Base-by-base conservation (phyloP, 1,140 invertebrate genomes). In the Rhynchophorus ferrugineus region DNA sequence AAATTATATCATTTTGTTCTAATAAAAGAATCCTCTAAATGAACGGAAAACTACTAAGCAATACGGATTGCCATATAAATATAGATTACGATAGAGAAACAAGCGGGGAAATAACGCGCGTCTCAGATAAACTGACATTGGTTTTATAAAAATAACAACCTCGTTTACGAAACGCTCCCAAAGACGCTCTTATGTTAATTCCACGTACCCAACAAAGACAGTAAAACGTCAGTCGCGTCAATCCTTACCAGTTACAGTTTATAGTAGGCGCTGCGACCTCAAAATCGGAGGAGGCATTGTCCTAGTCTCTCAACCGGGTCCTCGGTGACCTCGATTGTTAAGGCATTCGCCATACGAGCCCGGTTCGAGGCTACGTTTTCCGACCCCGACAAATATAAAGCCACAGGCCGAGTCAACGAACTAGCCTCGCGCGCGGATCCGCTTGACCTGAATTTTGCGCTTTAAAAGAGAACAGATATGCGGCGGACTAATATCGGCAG, bases 221-320 rank as follows among this genome's bases (percentile, higher is more conserved):
- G 18, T 11, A 18, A n/a, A 8, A 17, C 14, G 20, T 20, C 20
- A n/a, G 11, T 24, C 13, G 16, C 11, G 17, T 41, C 38, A 18
- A n/a, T 41, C 20, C 38, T 41, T 18, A 18, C 46, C 21, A 33
- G 53, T 48, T 49, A 49, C 46, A 44, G 35, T 44, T 48, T 38
- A 38, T 36, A 55, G 41, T 44, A 48, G 44, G 51, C 39, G 49
- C 13, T n/a, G 45, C 58, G 66, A 65, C 66, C 66, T 68, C 66
- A 68, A 66, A 68, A 68, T 49, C 49, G 51, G 19, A 57, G 48
- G 38, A 64, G 65, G 59, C 66, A 67, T 63, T 62, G 62, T 49
- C 61, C 65, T 64, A 59, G 46, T 53, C 64, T 66, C 56, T 11
- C 19, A 16, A 8, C 52, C 21, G 45, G 60, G 64, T 52, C 45